phyloP scores from a whole-genome alignment of 2,888 invertebrate species.

The Ramazzottius varieornatus region DNA sequence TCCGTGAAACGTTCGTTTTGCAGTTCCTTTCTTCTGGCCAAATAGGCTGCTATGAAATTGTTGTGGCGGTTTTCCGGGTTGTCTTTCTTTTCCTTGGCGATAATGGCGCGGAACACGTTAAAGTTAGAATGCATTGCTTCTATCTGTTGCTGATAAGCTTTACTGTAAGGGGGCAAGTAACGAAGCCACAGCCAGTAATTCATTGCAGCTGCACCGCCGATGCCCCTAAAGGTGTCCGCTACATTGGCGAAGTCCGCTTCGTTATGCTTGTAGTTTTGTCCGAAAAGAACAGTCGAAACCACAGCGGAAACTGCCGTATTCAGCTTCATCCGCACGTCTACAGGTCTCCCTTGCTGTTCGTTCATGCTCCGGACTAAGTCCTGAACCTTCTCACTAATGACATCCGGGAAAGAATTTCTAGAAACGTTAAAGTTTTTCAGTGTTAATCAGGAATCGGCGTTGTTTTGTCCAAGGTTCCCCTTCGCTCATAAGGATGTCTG shows the following conservation, averaged over 20 bases:
- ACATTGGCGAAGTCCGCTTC: background rate
- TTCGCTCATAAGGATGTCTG: background rate
- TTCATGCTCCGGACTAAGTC: too few relatives aligned
- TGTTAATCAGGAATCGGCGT: background rate
- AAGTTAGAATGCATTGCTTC: background rate
- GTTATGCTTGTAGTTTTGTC: background rate
- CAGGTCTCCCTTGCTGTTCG: too few relatives aligned
- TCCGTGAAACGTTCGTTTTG: too few relatives aligned
- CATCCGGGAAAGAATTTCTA: background rate
- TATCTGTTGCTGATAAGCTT: too few relatives aligned
- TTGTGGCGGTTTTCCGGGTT: background rate
- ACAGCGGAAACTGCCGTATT: slow-evolving; percentile 9
- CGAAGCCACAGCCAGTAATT: background rate
- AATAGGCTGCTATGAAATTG: background rate
- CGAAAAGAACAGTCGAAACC: slow-evolving; percentile 9
- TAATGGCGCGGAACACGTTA: background rate
- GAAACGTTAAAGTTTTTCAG: background rate
- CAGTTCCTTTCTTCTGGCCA: background rate
- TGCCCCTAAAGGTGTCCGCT: background rate
- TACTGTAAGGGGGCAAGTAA: background rate
- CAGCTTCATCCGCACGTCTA: background rate
- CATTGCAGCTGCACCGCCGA: background rate
- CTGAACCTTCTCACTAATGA: too few relatives aligned
- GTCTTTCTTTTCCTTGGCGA: background rate
- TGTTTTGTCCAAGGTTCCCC: background rate